These are phyloP conservation scores for Psophia crepitans DNA, from an alignment of 2,113 vertebrate genomes.

Conservation along the genomic window DNA sequence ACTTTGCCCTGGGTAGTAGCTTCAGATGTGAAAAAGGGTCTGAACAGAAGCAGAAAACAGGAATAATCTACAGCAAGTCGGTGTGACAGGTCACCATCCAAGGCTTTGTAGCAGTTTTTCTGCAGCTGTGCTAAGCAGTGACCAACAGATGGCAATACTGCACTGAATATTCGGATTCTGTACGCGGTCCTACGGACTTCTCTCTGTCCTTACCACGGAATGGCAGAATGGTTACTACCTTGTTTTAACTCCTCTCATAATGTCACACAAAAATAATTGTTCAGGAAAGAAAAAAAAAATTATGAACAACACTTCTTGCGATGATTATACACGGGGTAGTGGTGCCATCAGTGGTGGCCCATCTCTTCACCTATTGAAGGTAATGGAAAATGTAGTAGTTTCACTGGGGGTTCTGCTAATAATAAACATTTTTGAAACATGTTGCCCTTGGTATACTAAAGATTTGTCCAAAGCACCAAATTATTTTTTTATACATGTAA, in stretches of 20 bases:
- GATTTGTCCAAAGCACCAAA: background rate
- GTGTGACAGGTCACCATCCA: background rate
- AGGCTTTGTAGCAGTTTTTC: background rate
- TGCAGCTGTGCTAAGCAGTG: background rate
- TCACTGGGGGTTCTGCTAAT: background rate
- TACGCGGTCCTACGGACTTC: fast-evolving
- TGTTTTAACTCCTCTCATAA: background rate
- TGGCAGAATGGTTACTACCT: background rate
- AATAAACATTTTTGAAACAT: background rate
- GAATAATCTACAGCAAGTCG: fast-evolving
- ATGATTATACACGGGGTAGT: background rate
- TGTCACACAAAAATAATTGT: background rate
- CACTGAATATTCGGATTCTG: background rate
- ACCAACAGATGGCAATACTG: slow-evolving; percentile 46
- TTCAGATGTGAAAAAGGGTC: background rate
- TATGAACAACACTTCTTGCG: background rate
- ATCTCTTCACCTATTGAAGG: background rate
- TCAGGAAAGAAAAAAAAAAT: too few relatives aligned
- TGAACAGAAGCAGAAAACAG: background rate
- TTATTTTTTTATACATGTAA: background rate
- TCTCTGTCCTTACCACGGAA: background rate
- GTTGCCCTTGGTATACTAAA: background rate
- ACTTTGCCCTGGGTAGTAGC: background rate
- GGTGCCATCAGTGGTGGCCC: background rate
- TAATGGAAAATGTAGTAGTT: background rate